phyloP scores from a whole-genome alignment of 2,113 vertebrate species.

The Corvus moneduloides region DNA sequence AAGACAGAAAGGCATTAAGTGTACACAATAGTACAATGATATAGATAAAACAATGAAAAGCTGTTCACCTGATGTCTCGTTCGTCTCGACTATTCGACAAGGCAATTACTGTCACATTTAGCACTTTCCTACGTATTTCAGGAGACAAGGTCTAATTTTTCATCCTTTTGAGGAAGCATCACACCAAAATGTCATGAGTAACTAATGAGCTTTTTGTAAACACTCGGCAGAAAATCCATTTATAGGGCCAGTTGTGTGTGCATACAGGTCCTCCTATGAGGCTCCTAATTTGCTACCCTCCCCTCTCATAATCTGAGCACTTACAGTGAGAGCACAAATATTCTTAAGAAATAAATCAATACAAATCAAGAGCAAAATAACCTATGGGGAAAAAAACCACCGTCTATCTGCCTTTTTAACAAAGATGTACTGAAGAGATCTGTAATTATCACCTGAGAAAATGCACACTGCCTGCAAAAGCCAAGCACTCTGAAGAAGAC shows the following conservation, averaged over 20 bases:
- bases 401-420: not conserved
- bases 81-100: not conserved
- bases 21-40: not conserved
- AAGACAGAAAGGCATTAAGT: not conserved
- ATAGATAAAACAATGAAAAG: not conserved
- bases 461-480: not conserved
- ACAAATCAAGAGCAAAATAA: not conserved
- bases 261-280: not conserved
- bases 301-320: not conserved
- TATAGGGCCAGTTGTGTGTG: not conserved
- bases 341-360: not conserved
- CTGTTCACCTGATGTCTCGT: not conserved
- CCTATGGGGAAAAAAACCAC: not conserved
- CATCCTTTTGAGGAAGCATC: not conserved
- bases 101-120: not conserved
- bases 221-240: not conserved
- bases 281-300: not conserved
- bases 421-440: not conserved
- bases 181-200: not conserved
- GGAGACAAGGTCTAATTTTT: slow-evolving; percentile 13
- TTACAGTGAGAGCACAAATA: not conserved
- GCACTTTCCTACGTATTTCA: not conserved
- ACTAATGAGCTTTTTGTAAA: not conserved
- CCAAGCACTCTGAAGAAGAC: not conserved
- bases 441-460: not conserved